phyloP scores from a whole-genome alignment of 2,888 invertebrate species.

The Scotopteryx bipunctaria region DNA sequence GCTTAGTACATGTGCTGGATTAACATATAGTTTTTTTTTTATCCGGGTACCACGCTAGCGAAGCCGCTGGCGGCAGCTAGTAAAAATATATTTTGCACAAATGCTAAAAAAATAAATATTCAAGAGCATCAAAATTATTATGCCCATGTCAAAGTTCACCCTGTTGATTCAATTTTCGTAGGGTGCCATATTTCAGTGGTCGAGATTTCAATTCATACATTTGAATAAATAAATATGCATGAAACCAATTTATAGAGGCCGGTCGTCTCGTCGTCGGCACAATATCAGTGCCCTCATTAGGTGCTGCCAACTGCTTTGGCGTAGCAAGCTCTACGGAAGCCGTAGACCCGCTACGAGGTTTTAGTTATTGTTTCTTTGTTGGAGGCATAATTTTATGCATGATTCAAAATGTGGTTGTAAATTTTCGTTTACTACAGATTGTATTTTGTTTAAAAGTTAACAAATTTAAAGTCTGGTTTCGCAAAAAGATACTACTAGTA shows the following conservation, averaged over 20 bases:
- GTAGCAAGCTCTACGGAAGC: slow-evolving; percentile 61
- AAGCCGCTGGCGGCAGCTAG: no score
- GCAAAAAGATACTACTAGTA: no score
- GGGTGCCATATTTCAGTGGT: slow-evolving; percentile 77
- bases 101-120: slow-evolving; percentile 40
- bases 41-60: no score
- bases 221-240: slow-evolving; percentile 84
- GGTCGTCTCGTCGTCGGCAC: slow-evolving; percentile 61
- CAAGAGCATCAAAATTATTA: slow-evolving; percentile 48
- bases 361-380: slow-evolving; percentile 47
- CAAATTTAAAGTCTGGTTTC: no score
- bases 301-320: slow-evolving; percentile 56
- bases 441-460: no score
- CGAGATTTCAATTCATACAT: slow-evolving; percentile 82
- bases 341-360: slow-evolving; percentile 52
- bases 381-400: background rate
- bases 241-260: slow-evolving; percentile 81
- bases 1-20: no score
- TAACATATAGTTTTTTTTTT: no score
- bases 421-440: background rate
- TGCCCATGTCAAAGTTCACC: slow-evolving; percentile 65
- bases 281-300: slow-evolving; percentile 78
- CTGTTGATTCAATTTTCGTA: slow-evolving; percentile 76
- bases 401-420: background rate
- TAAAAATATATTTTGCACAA: no score